Evolutionary conservation across 2,888 invertebrate genomes (phyloP), one percentile per base, ranked within the genome.

Genomic region (Odontocolon sp.): DNA sequence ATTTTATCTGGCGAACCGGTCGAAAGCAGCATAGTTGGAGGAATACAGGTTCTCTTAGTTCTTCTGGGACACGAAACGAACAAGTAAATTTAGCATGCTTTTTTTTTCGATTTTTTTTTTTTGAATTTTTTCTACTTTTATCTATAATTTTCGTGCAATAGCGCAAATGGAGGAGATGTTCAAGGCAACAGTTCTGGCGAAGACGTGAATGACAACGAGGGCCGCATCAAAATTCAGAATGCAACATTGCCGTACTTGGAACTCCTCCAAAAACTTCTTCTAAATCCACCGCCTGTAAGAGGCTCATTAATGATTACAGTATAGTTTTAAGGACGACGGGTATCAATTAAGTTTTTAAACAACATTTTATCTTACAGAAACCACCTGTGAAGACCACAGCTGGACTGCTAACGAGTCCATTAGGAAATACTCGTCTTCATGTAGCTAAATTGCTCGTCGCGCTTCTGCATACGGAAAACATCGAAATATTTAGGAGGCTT

Each of bases 341-440:
- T n/a, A n/a, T n/a, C n/a, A n/a, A n/a, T n/a, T n/a, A 31, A 14
- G 6, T 21, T 16, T 45, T 21, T 9, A 26, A 31, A n/a, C 6
- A 26, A 69, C 14, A 5, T 45, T 67, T 57, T 66, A 63, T 31
- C 71, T 78, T 88, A 31, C 84, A 92, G 92, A 94, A 94, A 92
- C 91, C 93, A 61, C 90, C 93, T 64, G 93, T 96, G 85, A 92
- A 92, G 84, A 95, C 95, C 82, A 95, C 94, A 80, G 94, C 93
- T 81, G 95, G 96, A 75, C 87, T 93, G 79, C 90, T 96, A 84
- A 93, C 95, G 82, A 94, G 94, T 78, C 96, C 96, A 26, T 92
- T 97, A 85, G 97, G 97, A 73, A 94, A 94, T 89, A 94, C 95
- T 50, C 92, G 97, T 80, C 92, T 97, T 78, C 95, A 96, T 90